phyloP scores from a whole-genome alignment of 2,888 invertebrate species.

The Sphinx pinastri region DNA sequence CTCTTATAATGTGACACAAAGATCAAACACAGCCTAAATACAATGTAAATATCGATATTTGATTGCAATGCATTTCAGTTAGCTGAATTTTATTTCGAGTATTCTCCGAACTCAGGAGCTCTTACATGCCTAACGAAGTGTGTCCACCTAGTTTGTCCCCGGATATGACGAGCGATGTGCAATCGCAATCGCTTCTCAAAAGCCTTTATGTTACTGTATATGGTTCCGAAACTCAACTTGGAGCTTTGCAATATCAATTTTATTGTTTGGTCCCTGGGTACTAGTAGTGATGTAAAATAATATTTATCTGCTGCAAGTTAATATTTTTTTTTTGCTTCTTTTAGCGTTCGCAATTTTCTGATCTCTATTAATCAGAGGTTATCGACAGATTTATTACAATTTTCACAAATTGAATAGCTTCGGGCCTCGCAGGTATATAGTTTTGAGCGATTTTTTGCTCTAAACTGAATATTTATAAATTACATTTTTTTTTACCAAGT shows the following conservation, averaged over 20 bases:
- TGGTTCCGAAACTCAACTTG: not conserved
- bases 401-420: not conserved
- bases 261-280: too few species aligned
- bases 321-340: not conserved
- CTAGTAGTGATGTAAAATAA: not conserved
- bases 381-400: slow-evolving; percentile 6
- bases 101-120: not conserved
- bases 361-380: not conserved
- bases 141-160: not conserved
- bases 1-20: too few species aligned
- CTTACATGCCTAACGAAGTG: not conserved
- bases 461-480: too few species aligned
- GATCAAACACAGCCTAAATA: not conserved
- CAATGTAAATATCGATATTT: not conserved
- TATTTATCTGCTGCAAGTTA: too few species aligned
- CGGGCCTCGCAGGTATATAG: not conserved
- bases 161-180: not conserved
- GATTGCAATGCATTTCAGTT: too few species aligned
- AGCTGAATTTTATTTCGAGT: not conserved
- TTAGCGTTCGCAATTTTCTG: not conserved
- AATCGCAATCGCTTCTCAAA: not conserved
- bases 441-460: not conserved
- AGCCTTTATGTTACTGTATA: not conserved
- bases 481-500: too few species aligned
- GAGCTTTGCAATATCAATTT: not conserved